These are phyloP conservation scores for Eupelmus urozonus DNA, from an alignment of 2,888 invertebrate species.

Conservation along the genomic window DNA sequence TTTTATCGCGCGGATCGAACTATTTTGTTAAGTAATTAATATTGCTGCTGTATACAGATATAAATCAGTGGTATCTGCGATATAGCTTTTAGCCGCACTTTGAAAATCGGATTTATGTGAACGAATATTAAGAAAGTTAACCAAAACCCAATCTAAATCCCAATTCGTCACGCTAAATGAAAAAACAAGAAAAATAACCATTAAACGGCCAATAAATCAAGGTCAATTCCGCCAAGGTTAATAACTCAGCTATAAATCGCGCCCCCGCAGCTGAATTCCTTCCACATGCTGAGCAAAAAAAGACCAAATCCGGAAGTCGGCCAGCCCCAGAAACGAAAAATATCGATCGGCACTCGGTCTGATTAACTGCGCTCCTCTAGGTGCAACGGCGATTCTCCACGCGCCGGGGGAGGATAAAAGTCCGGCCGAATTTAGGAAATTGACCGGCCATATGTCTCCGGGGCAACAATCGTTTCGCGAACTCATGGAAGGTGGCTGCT, in stretches of 20 bases:
- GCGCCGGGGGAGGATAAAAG: background rate
- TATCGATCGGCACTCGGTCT: too few species aligned
- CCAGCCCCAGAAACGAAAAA: too few species aligned
- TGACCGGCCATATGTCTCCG: slow-evolving; percentile 35
- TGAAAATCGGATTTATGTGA: too few species aligned
- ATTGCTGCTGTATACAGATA: too few species aligned
- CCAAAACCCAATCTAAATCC: too few species aligned
- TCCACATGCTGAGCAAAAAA: background rate
- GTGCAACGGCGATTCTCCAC: slow-evolving; percentile 24
- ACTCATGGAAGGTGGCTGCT: slow-evolving; percentile 21
- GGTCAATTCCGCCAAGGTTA: background rate
- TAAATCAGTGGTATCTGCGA: too few species aligned
- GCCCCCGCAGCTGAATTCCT: background rate
- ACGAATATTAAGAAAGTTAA: too few species aligned
- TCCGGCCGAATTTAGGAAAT: slow-evolving; percentile 29
- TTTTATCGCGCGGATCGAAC: too few species aligned
- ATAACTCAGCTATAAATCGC: background rate
- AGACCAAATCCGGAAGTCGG: slow-evolving; percentile 48
- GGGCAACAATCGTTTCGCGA: slow-evolving; percentile 31
- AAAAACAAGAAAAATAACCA: background rate
- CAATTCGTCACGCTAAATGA: too few species aligned
- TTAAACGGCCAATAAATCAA: background rate
- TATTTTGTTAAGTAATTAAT: too few species aligned
- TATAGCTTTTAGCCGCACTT: too few species aligned
- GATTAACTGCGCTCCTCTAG: slow-evolving; percentile 16